phyloP scores from a whole-genome alignment of 2,888 invertebrate species.

The Epistrophella euchroma region DNA sequence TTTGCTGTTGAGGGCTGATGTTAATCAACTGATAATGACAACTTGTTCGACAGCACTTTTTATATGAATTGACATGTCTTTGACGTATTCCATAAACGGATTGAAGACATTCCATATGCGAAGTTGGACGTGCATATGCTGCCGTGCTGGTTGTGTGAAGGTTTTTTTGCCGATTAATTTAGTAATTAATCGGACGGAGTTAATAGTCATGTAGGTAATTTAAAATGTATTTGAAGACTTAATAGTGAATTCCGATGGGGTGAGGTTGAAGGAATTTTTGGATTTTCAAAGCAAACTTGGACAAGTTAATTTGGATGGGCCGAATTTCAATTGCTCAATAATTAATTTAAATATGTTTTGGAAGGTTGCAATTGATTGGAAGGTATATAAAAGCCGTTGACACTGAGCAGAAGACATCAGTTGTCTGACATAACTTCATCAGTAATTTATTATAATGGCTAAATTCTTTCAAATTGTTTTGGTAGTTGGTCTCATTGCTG shows the following conservation, averaged over 20 bases:
- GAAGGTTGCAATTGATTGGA: not conserved
- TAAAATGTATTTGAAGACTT: conserved; percentile 30
- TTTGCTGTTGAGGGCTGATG: conserved; percentile 34
- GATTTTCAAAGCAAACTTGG: conserved; percentile 19
- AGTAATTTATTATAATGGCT: conserved; percentile 46
- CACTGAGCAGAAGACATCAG: conserved; percentile 35
- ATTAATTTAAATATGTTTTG: conserved; percentile 8
- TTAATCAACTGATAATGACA: conserved; percentile 58
- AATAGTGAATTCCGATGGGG: conserved; percentile 28
- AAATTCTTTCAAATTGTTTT: conserved; percentile 33
- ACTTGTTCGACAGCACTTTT: conserved; percentile 57
- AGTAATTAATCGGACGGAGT: conserved; percentile 8
- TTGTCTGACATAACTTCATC: conserved; percentile 31
- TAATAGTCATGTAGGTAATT: conserved; percentile 29
- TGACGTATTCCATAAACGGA: conserved; percentile 47
- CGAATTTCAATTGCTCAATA: conserved; percentile 14
- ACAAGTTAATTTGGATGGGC: not conserved
- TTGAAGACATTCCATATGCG: conserved; percentile 48
- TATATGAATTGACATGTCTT: conserved; percentile 54
- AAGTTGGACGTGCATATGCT: conserved; percentile 53
- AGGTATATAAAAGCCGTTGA: conserved; percentile 57
- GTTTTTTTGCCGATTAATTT: conserved; percentile 46
- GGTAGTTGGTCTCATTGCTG: conserved; percentile 42
- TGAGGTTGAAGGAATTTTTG: conserved; percentile 57
- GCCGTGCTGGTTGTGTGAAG: conserved; percentile 41